Percentiles rank a stretch among this genome's conserved stretches.
Evolutionary conservation across 2,797 vertebrate genomes (phyloP).

Genomic region (Cyprinodon diabolis): DNA sequence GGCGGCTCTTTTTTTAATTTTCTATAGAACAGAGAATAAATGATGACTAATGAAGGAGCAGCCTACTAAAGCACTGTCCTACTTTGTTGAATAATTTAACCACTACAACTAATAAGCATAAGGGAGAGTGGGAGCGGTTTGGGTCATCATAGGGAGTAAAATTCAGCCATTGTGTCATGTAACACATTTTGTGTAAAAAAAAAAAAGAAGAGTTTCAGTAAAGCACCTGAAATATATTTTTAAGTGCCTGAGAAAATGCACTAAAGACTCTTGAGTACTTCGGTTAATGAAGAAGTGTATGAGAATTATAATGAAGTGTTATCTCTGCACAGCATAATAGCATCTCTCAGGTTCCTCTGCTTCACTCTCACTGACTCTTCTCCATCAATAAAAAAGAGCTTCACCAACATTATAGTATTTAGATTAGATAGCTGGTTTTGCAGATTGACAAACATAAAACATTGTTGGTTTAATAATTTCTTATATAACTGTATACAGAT

Average conservation of each 20-base stretch:
- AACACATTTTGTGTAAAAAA: neutral
- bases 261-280: neutral
- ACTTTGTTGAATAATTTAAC: neutral
- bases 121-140: neutral
- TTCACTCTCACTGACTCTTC: constrained; percentile 11
- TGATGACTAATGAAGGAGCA: neutral
- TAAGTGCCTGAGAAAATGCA: neutral
- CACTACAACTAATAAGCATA: too few relatives aligned
- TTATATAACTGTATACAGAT: neutral
- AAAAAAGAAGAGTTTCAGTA: constrained; percentile 4
- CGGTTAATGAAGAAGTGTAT: constrained; percentile 8
- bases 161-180: neutral
- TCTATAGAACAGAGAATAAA: neutral
- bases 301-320: constrained; percentile 9
- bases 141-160: neutral
- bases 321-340: neutral
- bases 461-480: neutral
- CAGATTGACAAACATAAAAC: neutral
- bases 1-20: neutral
- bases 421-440: neutral
- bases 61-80: neutral
- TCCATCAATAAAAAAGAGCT: neutral
- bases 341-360: constrained; percentile 1
- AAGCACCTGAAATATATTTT: constrained; percentile 1
- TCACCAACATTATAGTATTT: neutral